These are phyloP conservation scores for Lacerta viridis DNA, from an alignment of 2,797 vertebrate genomes.

Conservation along the genomic window DNA sequence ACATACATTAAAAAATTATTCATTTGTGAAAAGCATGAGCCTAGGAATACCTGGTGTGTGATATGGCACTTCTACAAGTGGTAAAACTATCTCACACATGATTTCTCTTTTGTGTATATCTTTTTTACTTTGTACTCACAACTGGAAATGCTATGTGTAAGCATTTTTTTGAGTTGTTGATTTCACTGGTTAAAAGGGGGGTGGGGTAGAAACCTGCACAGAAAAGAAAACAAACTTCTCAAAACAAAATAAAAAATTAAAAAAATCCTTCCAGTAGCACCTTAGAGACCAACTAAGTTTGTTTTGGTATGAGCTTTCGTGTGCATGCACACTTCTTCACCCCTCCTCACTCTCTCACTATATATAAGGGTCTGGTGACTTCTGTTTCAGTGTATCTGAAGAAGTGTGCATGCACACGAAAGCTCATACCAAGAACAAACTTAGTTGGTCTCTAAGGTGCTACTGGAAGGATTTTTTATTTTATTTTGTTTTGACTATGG, in stretches of 20 bases:
- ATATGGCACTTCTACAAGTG: constrained; percentile 1
- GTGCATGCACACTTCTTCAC: too few relatives aligned
- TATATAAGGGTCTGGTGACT: too few relatives aligned
- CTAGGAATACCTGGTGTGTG: neutral
- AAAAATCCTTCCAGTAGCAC: too few relatives aligned
- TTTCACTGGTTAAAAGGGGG: neutral
- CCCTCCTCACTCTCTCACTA: too few relatives aligned
- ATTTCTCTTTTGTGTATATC: neutral
- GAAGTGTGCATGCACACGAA: too few relatives aligned
- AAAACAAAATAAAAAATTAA: neutral
- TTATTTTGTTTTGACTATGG: too few relatives aligned
- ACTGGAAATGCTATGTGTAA: neutral
- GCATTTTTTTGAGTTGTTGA: constrained; percentile 1
- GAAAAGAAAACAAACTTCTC: neutral
- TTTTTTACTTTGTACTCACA: constrained; percentile 1
- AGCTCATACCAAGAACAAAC: too few relatives aligned
- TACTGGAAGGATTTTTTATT: too few relatives aligned
- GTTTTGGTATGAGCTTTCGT: too few relatives aligned
- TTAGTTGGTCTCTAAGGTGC: too few relatives aligned
- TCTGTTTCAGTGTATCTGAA: too few relatives aligned
- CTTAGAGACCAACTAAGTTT: too few relatives aligned
- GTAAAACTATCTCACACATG: constrained; percentile 3
- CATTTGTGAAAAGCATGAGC: neutral
- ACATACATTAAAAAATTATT: neutral
- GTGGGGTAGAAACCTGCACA: neutral